Percentiles rank a stretch among this genome's conserved stretches.
Conservation (phyloP, 2,113 vertebrate species). For the Thomomys bottae region DNA sequence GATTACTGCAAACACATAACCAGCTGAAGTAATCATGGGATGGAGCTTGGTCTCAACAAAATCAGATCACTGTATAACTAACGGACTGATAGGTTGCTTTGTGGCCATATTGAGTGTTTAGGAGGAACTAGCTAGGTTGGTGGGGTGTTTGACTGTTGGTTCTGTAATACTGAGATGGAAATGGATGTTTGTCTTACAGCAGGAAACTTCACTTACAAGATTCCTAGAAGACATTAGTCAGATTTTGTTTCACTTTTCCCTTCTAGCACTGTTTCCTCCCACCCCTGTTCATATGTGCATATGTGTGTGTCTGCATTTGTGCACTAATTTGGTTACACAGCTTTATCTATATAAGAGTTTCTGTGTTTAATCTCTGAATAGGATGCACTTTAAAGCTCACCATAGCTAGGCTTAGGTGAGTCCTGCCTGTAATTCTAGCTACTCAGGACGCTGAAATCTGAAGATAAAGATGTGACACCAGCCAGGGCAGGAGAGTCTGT, state of each 20-base stretch:
- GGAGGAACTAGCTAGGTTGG: background rate
- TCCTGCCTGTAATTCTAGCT: too few species aligned
- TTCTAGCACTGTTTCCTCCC: background rate
- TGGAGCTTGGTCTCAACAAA: background rate
- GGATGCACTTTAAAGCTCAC: background rate
- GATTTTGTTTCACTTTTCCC: background rate
- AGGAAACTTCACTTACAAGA: background rate
- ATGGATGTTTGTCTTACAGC: background rate
- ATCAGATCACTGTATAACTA: background rate
- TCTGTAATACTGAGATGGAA: background rate
- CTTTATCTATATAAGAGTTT: background rate
- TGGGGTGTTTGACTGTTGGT: fast-evolving
- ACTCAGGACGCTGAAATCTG: too few species aligned
- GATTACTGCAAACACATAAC: background rate
- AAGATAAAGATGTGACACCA: too few species aligned
- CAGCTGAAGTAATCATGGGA: background rate
- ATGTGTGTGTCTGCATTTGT: background rate
- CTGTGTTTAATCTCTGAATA: background rate
- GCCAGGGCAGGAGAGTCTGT: too few species aligned
- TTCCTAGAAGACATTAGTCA: background rate
- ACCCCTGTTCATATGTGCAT: background rate
- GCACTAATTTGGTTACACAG: background rate
- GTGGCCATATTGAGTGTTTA: fast-evolving
- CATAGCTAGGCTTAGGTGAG: too few species aligned
- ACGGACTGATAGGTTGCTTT: background rate